Percentiles rank a stretch among this genome's conserved stretches.
phyloP scores from a whole-genome alignment of 2,113 vertebrate species.

The Arothron firmamentum region DNA sequence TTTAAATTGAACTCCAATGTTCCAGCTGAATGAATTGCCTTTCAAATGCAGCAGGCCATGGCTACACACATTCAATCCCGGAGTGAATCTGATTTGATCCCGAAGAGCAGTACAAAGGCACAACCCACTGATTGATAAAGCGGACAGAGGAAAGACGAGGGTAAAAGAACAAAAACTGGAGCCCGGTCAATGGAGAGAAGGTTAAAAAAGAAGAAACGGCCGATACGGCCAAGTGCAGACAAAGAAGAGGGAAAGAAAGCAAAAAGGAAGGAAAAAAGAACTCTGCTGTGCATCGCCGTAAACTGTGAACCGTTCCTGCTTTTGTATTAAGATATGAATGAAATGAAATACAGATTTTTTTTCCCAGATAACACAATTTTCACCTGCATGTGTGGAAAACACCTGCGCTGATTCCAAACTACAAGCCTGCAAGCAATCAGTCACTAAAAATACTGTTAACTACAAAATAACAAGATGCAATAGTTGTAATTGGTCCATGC shows the following conservation, averaged over 20 bases:
- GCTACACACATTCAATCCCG: slow-evolving; percentile 57
- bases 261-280: slow-evolving; percentile 52
- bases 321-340: too few relatives aligned
- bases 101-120: slow-evolving; percentile 67
- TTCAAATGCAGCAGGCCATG: slow-evolving; percentile 67
- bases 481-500: too few relatives aligned
- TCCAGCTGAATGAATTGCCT: slow-evolving; percentile 67
- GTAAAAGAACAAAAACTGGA: slow-evolving; percentile 36
- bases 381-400: too few relatives aligned
- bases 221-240: slow-evolving; percentile 23
- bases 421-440: too few relatives aligned
- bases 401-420: too few relatives aligned
- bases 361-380: too few relatives aligned
- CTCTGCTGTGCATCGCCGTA: slow-evolving; percentile 1
- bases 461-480: too few relatives aligned
- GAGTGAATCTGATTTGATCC: slow-evolving; percentile 69
- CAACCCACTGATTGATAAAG: slow-evolving; percentile 77
- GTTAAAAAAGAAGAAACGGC: slow-evolving; percentile 44
- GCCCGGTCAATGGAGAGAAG: slow-evolving; percentile 46
- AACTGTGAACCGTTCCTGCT: too few relatives aligned
- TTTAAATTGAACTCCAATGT: slow-evolving; percentile 68
- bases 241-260: slow-evolving; percentile 10
- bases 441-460: too few relatives aligned
- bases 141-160: slow-evolving; percentile 57
- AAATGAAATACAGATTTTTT: too few relatives aligned